A percentile compares a stretch with the other conserved stretches of the same genome.
These are phyloP conservation scores for Rissa tridactyla DNA, from an alignment of 2,113 vertebrate genomes.

Conservation along the genomic window DNA sequence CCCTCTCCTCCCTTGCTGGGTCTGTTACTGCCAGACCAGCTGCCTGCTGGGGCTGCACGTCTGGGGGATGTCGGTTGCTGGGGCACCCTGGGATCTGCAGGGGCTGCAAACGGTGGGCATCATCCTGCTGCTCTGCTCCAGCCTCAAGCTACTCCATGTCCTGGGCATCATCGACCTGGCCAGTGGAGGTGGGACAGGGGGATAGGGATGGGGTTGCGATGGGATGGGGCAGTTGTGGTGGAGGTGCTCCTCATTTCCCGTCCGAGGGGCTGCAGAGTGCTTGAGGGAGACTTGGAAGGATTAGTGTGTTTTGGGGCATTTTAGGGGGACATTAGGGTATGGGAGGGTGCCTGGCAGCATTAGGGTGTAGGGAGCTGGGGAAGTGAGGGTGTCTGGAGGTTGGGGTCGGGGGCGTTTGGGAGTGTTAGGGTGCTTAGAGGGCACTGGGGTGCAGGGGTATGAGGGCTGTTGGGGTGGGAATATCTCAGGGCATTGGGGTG, in stretches of 20 bases:
- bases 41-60: background rate
- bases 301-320: background rate
- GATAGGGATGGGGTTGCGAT: background rate
- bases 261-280: background rate
- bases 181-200: background rate
- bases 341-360: background rate
- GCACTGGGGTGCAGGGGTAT: background rate
- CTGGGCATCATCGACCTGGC: constrained; percentile 26
- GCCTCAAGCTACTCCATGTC: constrained; percentile 31
- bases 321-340: background rate
- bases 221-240: background rate
- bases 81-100: background rate
- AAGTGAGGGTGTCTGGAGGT: background rate
- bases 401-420: background rate
- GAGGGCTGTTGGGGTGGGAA: too few relatives aligned
- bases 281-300: background rate
- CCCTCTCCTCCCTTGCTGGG: background rate
- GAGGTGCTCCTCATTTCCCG: background rate
- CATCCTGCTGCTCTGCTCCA: constrained; percentile 47
- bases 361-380: background rate
- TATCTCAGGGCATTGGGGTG: background rate
- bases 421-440: background rate
- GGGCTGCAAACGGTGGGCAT: constrained; percentile 34
- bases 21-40: constrained; percentile 1
- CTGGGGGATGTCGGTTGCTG: background rate